These are phyloP conservation scores for Microcebus murinus DNA, from an alignment of 2,113 vertebrate genomes.

Conservation along the genomic window DNA sequence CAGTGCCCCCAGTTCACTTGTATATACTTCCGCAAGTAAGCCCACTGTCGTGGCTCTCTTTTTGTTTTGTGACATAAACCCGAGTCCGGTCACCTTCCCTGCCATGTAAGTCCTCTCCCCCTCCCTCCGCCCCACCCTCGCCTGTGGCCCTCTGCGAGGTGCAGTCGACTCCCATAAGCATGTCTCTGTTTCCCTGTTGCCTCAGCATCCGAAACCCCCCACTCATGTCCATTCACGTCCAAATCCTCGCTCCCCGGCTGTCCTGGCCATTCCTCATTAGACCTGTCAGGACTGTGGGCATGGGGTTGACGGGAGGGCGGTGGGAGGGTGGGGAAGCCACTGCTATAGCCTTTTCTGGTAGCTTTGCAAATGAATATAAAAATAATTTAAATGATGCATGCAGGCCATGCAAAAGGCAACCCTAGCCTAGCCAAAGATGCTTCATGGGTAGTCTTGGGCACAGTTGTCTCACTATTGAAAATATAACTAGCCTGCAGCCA, in stretches of 20 bases:
- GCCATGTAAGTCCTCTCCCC: constrained; percentile 59
- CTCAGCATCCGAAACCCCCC: background rate
- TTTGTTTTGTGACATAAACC: constrained; percentile 81
- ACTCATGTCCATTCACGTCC: constrained; percentile 47
- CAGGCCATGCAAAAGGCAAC: no score
- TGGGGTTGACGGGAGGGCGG: background rate
- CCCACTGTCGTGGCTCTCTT: constrained; percentile 78
- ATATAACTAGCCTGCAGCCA: background rate
- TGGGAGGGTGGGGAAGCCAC: background rate
- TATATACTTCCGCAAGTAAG: constrained; percentile 92
- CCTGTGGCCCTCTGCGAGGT: constrained; percentile 11
- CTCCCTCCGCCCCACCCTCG: background rate
- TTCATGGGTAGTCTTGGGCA: background rate
- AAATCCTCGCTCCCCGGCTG: background rate
- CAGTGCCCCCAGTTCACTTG: constrained; percentile 91
- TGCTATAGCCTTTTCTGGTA: background rate
- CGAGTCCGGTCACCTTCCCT: constrained; percentile 69
- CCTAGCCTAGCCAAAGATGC: background rate
- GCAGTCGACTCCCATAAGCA: constrained; percentile 56
- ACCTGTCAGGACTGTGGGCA: background rate
- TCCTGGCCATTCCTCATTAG: constrained; percentile 27
- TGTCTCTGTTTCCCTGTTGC: constrained; percentile 37
- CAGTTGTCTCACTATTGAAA: background rate
- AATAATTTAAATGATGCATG: background rate
- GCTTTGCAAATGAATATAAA: background rate